These are phyloP conservation scores for Nyctereutes procyonoides DNA, from an alignment of 2,113 vertebrate genomes.

Conservation along the genomic window DNA sequence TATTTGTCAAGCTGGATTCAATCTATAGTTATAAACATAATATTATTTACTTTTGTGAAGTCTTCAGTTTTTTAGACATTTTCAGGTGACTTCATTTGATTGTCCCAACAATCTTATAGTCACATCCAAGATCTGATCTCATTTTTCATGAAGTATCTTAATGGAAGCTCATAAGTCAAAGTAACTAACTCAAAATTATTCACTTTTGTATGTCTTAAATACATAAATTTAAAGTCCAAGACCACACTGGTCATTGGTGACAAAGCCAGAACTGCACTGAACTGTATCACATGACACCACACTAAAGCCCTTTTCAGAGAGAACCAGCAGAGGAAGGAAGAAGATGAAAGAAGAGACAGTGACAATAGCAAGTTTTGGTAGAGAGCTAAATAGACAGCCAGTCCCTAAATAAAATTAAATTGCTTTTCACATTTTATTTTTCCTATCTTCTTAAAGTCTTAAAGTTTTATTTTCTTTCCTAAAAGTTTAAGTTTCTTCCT, in stretches of 20 bases:
- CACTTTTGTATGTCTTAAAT: not conserved
- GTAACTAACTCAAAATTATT: slow-evolving; percentile 11
- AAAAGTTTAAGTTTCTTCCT: not conserved
- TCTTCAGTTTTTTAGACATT: slow-evolving; percentile 23
- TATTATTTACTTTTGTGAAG: not conserved
- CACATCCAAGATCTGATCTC: not conserved
- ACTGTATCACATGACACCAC: not conserved
- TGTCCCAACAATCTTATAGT: not conserved
- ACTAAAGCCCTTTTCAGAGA: not conserved
- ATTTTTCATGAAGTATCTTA: slow-evolving; percentile 34
- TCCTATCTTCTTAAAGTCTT: slow-evolving; percentile 3
- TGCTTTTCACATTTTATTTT: slow-evolving; percentile 38
- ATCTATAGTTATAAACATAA: slow-evolving; percentile 3
- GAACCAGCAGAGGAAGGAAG: not conserved
- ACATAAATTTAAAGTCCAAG: slow-evolving; percentile 2
- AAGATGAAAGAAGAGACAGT: not conserved
- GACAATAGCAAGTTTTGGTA: not conserved
- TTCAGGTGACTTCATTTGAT: slow-evolving; percentile 11
- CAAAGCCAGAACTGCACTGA: not conserved
- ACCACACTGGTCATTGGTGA: not conserved
- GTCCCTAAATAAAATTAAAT: slow-evolving; percentile 22
- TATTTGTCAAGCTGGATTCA: not conserved
- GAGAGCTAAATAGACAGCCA: not conserved
- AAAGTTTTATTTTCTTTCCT: slow-evolving; percentile 43
- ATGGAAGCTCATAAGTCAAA: slow-evolving; percentile 24